These are phyloP conservation scores for Salvelinus alpinus DNA, from an alignment of 2,113 vertebrate species.

Conservation along the genomic window DNA sequence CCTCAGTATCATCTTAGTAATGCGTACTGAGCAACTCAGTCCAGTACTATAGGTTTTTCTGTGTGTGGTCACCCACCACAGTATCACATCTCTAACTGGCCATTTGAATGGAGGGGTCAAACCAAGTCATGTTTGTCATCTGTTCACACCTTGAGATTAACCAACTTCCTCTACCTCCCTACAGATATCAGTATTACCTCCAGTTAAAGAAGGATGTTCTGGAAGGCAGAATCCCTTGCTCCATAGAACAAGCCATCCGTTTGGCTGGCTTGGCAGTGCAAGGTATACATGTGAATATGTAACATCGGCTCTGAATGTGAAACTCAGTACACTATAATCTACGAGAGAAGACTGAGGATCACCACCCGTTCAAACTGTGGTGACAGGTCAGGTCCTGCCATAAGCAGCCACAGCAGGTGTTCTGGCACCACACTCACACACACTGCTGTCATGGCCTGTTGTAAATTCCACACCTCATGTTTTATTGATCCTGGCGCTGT, in stretches of 20 bases:
- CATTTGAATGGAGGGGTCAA: too few relatives aligned
- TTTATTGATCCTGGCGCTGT: conserved; percentile 14
- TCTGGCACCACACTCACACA: background rate
- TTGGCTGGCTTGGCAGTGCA: conserved; percentile 95
- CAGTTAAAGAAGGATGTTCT: conserved; percentile 97
- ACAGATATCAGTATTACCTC: conserved; percentile 98
- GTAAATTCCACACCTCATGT: conserved; percentile 11
- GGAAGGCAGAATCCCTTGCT: conserved; percentile 92
- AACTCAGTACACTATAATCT: too few relatives aligned
- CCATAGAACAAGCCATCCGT: conserved; percentile 89
- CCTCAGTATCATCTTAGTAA: too few relatives aligned
- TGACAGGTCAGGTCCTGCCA: background rate
- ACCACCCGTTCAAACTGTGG: too few relatives aligned
- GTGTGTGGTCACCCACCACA: too few relatives aligned
- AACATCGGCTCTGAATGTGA: background rate
- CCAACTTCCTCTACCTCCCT: conserved; percentile 17
- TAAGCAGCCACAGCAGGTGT: background rate
- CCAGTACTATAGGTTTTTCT: too few relatives aligned
- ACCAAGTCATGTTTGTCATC: background rate
- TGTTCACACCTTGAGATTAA: background rate
- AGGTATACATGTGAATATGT: conserved; percentile 68
- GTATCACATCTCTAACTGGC: too few relatives aligned
- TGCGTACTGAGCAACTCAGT: too few relatives aligned
- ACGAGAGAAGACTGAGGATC: too few relatives aligned
- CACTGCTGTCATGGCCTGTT: background rate